Evolutionary conservation across 2,797 vertebrate species (phyloP).

Genomic region (Anguilla anguilla): DNA sequence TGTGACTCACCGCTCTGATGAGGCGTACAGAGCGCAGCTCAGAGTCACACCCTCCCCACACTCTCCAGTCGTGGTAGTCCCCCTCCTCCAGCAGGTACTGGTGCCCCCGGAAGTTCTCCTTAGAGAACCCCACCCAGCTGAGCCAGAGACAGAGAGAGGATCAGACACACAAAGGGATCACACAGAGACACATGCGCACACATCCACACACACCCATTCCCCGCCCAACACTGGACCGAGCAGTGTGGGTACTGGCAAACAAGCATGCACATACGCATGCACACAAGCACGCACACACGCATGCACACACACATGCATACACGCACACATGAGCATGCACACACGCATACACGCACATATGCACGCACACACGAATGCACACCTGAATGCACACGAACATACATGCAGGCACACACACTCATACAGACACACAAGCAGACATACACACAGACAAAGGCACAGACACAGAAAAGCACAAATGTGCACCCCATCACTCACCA

Average conservation of each 20-base stretch:
- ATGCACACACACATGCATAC: too few relatives aligned
- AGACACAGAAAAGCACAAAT: neutral
- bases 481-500: constrained; percentile 76
- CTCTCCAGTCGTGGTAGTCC: constrained; percentile 86
- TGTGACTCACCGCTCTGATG: constrained; percentile 80
- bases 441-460: neutral
- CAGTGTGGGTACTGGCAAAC: neutral
- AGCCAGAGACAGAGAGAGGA: neutral
- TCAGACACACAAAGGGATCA: too few relatives aligned
- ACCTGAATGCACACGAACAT: neutral
- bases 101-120: constrained; percentile 89
- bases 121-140: constrained; percentile 95
- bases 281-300: neutral
- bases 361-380: neutral
- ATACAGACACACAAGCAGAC: too few relatives aligned
- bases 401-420: too few relatives aligned
- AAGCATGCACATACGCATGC: neutral
- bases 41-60: constrained; percentile 85
- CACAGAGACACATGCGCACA: neutral
- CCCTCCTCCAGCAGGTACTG: constrained; percentile 97
- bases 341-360: too few relatives aligned
- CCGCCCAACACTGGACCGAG: neutral
- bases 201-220: neutral
- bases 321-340: too few relatives aligned
- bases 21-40: constrained; percentile 83